Conservation (phyloP, 1,140 invertebrate species). For the Ceratoteleas bidentatus region DNA sequence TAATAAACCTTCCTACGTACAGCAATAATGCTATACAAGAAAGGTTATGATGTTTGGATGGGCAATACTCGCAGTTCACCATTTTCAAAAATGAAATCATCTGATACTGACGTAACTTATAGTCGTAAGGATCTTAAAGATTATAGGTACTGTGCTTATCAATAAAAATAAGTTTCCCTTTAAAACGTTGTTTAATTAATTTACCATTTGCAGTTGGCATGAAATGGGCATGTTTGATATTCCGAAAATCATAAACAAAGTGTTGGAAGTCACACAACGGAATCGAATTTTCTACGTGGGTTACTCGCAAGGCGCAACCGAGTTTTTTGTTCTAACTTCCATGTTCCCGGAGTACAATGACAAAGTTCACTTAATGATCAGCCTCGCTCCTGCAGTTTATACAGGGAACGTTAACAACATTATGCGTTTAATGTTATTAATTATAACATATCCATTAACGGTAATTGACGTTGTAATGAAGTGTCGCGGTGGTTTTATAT, state of each 20-base stretch:
- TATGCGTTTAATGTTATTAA: background rate
- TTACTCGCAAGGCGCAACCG: constrained; percentile 86
- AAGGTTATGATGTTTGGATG: constrained; percentile 90
- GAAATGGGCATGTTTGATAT: constrained; percentile 84
- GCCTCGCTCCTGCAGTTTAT: constrained; percentile 82
- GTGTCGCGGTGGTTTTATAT: too few species aligned
- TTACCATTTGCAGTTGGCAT: constrained; percentile 81
- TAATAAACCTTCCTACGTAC: too few species aligned
- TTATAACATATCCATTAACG: constrained; percentile 29
- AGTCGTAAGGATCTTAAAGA: constrained; percentile 90
- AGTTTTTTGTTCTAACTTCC: constrained; percentile 81
- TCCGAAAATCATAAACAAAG: constrained; percentile 83
- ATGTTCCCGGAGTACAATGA: constrained; percentile 82
- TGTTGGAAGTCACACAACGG: constrained; percentile 79
- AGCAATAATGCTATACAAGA: constrained; percentile 86
- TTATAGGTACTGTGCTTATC: constrained; percentile 82
- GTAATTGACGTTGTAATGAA: too few species aligned
- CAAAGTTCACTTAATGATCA: constrained; percentile 81
- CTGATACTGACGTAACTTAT: constrained; percentile 74
- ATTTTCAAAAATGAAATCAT: constrained; percentile 81
- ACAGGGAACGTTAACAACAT: constrained; percentile 51
- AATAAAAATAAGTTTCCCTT: too few species aligned
- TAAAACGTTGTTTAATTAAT: too few species aligned
- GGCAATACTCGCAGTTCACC: constrained; percentile 86
- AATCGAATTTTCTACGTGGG: constrained; percentile 84